phyloP scores from a whole-genome alignment of 2,113 vertebrate species.

The Ochotona princeps region DNA sequence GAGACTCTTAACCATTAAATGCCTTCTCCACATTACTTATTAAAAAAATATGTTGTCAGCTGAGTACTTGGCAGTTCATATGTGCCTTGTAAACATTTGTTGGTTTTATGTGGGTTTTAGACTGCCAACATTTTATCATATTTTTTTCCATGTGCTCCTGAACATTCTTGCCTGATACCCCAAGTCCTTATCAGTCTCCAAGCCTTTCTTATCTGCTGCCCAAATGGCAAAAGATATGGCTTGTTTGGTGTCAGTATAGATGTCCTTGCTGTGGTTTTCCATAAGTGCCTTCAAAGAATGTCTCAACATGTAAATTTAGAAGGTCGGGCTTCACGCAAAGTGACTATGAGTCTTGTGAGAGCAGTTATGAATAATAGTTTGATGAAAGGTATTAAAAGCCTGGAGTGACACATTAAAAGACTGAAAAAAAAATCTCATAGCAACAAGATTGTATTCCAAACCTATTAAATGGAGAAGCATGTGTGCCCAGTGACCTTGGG shows the following conservation, averaged over 20 bases:
- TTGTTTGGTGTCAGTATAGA: conserved; percentile 49
- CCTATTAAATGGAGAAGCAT: conserved; percentile 75
- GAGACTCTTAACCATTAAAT: too few species aligned
- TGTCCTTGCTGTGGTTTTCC: conserved; percentile 68
- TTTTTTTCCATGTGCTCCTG: not conserved
- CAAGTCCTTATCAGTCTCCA: not conserved
- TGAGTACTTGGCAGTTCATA: not conserved
- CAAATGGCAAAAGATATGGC: conserved; percentile 48
- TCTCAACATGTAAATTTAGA: conserved; percentile 74
- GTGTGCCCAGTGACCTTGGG: conserved; percentile 78
- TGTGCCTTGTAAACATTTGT: conserved; percentile 1
- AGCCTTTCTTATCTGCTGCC: not conserved
- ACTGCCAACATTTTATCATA: not conserved
- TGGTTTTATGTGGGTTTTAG: conserved; percentile 55
- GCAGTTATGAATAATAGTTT: conserved; percentile 77
- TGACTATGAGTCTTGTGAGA: conserved; percentile 59
- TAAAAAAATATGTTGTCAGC: not conserved
- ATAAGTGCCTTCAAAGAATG: conserved; percentile 67
- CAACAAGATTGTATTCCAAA: conserved; percentile 66
- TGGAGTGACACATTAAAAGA: conserved; percentile 72
- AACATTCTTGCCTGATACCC: not conserved
- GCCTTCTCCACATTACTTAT: too few species aligned
- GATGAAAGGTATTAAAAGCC: conserved; percentile 79
- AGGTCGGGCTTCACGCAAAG: conserved; percentile 65
- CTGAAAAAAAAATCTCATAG: conserved; percentile 60